Conservation (phyloP, 2,888 invertebrate genomes). For the Drosophila algonquin region DNA sequence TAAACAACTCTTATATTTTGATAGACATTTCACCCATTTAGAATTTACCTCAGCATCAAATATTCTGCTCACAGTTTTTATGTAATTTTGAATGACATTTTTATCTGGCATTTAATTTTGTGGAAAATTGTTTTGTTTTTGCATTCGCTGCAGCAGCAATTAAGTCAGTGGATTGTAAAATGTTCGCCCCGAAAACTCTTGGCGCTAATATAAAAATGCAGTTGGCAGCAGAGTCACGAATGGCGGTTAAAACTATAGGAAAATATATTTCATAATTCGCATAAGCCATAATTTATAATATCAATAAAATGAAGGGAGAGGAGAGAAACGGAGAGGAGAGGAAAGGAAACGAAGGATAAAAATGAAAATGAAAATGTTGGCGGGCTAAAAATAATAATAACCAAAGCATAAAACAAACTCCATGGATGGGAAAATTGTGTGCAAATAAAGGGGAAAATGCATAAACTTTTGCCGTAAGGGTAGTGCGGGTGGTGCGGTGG, state of each 20-base stretch:
- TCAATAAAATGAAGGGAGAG: conserved; percentile 59
- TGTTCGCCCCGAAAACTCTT: background rate
- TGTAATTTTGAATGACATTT: background rate
- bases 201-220: conserved; percentile 15
- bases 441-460: conserved; percentile 19
- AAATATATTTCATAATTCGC: conserved; percentile 49
- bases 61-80: background rate
- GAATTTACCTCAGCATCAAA: background rate
- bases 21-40: background rate
- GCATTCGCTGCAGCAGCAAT: background rate
- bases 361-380: conserved; percentile 12
- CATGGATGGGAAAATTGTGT: conserved; percentile 23
- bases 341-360: conserved; percentile 14
- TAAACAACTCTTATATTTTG: background rate
- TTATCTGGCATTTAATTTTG: background rate
- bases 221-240: conserved; percentile 11
- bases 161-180: background rate
- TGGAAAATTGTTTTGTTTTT: background rate
- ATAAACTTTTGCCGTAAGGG: background rate
- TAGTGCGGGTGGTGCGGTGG: background rate
- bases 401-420: conserved; percentile 36
- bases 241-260: conserved; percentile 13
- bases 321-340: background rate
- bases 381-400: conserved; percentile 41
- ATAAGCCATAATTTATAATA: conserved; percentile 72